phyloP scores from a whole-genome alignment of 2,797 vertebrate genomes.

The Ammospiza maritima region DNA sequence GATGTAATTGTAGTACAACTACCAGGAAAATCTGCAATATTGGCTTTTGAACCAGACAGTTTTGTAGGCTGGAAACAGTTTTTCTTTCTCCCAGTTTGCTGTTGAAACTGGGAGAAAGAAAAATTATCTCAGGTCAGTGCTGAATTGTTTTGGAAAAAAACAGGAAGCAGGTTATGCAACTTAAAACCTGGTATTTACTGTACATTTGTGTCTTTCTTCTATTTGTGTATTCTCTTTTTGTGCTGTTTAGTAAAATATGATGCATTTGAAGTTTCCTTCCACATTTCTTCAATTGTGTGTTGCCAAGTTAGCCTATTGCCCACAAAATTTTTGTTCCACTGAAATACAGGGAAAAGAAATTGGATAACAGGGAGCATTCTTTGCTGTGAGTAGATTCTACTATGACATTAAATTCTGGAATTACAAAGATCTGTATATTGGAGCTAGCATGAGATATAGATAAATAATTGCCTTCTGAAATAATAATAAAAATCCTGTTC shows the following conservation, averaged over 20 bases:
- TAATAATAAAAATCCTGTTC: not conserved
- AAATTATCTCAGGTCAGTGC: not conserved
- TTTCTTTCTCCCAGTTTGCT: too few relatives aligned
- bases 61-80: not conserved
- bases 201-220: not conserved
- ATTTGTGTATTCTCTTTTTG: not conserved
- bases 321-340: conserved; percentile 45
- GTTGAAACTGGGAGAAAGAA: not conserved
- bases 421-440: not conserved
- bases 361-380: conserved; percentile 32
- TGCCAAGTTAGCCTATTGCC: conserved; percentile 7
- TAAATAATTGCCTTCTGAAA: not conserved
- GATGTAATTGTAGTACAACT: not conserved
- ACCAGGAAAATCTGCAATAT: not conserved
- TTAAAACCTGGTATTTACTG: not conserved
- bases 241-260: not conserved
- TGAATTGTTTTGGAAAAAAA: not conserved
- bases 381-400: not conserved
- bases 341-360: conserved; percentile 54
- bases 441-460: not conserved
- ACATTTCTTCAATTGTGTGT: conserved; percentile 24
- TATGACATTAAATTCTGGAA: conserved; percentile 6
- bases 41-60: not conserved
- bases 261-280: conserved; percentile 34
- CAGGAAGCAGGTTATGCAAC: not conserved